A percentile compares a stretch with the other conserved stretches of the same genome.
Conservation (phyloP, 2,797 vertebrate species). For the Hipposideros larvatus region DNA sequence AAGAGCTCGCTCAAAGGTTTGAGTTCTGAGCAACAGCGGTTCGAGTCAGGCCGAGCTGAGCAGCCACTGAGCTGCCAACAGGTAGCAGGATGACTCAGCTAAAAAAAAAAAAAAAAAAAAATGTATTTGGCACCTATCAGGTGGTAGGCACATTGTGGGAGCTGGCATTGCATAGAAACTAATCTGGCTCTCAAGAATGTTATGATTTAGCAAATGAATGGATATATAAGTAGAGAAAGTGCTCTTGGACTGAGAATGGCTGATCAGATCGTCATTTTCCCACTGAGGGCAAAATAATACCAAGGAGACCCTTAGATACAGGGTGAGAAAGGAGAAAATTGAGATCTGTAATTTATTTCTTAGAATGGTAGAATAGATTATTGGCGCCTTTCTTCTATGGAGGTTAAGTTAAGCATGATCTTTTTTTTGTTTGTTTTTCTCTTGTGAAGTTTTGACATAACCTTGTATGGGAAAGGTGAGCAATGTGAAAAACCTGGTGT, state of each 20-base stretch:
- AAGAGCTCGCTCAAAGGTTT: too few species aligned
- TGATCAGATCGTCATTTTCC: background rate
- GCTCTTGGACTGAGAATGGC: background rate
- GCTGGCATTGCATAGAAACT: background rate
- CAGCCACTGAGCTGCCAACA: too few species aligned
- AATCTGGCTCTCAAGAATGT: background rate
- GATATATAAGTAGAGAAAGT: background rate
- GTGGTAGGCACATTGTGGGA: background rate
- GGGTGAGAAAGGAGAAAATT: background rate
- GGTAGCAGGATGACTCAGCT: too few species aligned
- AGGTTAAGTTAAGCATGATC: background rate
- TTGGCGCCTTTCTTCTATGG: background rate
- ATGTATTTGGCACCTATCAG: background rate
- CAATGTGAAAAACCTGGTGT: background rate
- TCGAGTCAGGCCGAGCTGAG: too few species aligned
- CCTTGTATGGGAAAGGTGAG: background rate
- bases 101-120: too few species aligned
- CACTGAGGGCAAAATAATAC: background rate
- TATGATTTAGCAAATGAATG: constrained; percentile 1
- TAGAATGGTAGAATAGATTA: background rate
- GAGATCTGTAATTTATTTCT: background rate
- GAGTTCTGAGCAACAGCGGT: too few species aligned
- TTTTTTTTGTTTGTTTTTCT: background rate
- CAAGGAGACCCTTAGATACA: background rate
- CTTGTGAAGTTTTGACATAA: background rate